Percentiles rank a stretch among this genome's conserved stretches.
Conservation (phyloP, 2,888 invertebrate species). For the Nebria salina region DNA sequence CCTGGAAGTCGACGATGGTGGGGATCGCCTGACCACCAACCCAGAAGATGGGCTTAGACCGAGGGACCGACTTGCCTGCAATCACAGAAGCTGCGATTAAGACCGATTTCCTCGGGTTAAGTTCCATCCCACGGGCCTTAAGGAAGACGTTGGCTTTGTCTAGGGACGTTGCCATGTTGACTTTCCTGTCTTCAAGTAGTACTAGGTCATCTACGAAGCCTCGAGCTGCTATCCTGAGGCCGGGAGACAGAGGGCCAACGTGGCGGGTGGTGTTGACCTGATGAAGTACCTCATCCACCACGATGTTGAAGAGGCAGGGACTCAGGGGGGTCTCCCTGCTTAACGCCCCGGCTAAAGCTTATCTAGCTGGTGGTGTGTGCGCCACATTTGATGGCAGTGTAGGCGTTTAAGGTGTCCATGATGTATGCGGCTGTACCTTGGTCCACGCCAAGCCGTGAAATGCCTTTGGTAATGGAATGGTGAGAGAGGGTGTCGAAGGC, state of each 20-base stretch:
- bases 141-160: not conserved
- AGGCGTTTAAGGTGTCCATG: constrained; percentile 50
- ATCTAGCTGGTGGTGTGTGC: too few relatives aligned
- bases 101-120: too few relatives aligned
- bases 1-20: too few relatives aligned
- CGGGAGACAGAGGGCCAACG: constrained; percentile 44
- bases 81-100: too few relatives aligned
- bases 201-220: constrained; percentile 59
- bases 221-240: constrained; percentile 50
- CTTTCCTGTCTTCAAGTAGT: constrained; percentile 54
- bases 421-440: constrained; percentile 54
- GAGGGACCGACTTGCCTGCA: too few relatives aligned
- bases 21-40: too few relatives aligned
- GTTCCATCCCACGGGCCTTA: too few relatives aligned
- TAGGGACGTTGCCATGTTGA: constrained; percentile 53
- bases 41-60: too few relatives aligned
- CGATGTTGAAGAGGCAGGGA: too few relatives aligned
- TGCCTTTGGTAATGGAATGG: constrained; percentile 51
- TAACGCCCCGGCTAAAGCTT: too few relatives aligned
- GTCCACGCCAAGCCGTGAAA: constrained; percentile 55
- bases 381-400: constrained; percentile 55
- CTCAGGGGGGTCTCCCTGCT: constrained; percentile 61
- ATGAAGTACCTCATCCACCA: constrained; percentile 51
- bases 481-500: constrained; percentile 57
- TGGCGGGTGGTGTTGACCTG: constrained; percentile 5